phyloP scores from a whole-genome alignment of 2,797 vertebrate species.

The Leucoraja ocellata region DNA sequence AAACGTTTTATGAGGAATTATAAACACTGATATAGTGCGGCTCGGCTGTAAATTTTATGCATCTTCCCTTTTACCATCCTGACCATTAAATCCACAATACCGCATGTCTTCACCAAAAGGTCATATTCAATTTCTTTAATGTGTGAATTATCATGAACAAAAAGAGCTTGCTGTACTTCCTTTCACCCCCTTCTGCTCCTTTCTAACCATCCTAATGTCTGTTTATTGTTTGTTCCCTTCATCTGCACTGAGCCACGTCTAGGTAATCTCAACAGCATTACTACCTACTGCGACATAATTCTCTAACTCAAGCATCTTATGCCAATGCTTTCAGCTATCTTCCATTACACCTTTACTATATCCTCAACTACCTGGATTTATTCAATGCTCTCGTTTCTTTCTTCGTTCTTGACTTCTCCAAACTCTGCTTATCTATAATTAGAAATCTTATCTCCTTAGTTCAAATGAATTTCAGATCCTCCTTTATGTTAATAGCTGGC shows the following conservation, averaged over 20 bases:
- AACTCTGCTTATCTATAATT: slow-evolving; percentile 26
- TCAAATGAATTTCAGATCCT: slow-evolving; percentile 1
- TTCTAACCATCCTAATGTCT: background rate
- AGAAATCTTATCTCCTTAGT: background rate
- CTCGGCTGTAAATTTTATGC: background rate
- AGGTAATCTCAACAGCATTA: background rate
- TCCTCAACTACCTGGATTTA: background rate
- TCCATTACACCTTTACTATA: background rate
- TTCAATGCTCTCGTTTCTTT: background rate
- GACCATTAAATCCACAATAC: background rate
- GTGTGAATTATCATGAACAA: background rate
- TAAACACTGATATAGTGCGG: background rate
- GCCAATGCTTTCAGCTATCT: background rate
- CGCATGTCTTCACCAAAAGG: background rate
- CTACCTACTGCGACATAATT: background rate
- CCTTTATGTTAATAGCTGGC: background rate
- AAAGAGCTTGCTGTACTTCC: background rate
- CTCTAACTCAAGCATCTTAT: background rate
- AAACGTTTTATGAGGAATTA: background rate
- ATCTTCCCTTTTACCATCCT: background rate
- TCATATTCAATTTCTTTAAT: background rate
- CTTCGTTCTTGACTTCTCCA: background rate
- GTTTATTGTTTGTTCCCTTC: background rate
- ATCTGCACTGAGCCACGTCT: background rate
- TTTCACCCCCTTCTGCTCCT: background rate